These are phyloP conservation scores for Nematostella vectensis DNA, from an alignment of 92 coral and sea anemone species.

Conservation along the genomic window DNA sequence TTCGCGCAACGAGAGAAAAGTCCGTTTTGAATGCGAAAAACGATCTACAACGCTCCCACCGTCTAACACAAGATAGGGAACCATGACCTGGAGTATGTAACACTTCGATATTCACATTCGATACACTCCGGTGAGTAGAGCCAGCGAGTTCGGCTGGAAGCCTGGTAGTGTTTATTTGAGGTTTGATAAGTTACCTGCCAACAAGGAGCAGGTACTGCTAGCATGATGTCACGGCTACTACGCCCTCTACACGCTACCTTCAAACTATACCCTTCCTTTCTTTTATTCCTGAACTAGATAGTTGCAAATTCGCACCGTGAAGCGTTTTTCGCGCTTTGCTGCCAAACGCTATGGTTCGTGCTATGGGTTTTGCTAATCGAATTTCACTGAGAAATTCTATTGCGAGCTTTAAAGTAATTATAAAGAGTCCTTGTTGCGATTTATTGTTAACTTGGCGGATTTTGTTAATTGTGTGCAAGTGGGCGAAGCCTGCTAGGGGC, in stretches of 20 bases:
- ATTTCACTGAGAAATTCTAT: background rate
- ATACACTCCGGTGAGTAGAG: slow-evolving; percentile 5
- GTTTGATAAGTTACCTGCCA: slow-evolving; percentile 6
- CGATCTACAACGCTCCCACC: background rate
- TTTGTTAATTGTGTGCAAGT: background rate
- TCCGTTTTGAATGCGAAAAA: background rate
- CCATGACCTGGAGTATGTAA: no score
- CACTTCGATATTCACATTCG: no score
- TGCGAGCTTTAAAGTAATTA: slow-evolving; percentile 1
- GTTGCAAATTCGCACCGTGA: no score
- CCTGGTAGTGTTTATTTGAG: no score
- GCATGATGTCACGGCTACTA: slow-evolving; percentile 1
- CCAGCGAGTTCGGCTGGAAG: background rate
- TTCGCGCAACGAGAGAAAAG: background rate
- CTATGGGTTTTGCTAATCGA: slow-evolving; percentile 1
- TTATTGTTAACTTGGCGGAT: background rate
- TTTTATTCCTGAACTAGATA: no score
- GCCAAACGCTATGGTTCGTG: no score
- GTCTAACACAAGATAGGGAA: background rate
- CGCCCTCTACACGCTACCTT: no score
- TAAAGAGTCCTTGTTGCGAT: background rate
- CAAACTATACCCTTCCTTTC: no score
- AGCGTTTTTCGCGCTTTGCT: no score
- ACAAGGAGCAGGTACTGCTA: background rate
- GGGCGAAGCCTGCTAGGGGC: background rate